Conservation (phyloP, 1,140 invertebrate species). For the Brachionus calyciflorus region DNA sequence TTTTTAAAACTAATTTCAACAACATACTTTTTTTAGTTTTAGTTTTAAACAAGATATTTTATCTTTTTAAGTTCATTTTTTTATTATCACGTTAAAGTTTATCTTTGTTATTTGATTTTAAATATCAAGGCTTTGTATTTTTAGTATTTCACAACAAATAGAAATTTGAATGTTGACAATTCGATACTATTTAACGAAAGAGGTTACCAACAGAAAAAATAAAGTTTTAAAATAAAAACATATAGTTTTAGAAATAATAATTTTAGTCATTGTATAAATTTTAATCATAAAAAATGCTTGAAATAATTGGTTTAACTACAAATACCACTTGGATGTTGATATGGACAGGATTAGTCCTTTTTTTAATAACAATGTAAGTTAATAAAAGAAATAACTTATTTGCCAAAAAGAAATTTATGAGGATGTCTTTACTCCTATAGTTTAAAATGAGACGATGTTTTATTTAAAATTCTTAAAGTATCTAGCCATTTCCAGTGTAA, state of each 20-base stretch:
- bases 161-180: neutral
- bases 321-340: slow-evolving; percentile 1
- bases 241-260: too few species aligned
- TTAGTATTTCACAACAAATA: slow-evolving; percentile 14
- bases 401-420: neutral
- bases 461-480: too few species aligned
- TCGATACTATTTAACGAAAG: neutral
- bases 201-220: neutral
- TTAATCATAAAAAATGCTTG: slow-evolving; percentile 1
- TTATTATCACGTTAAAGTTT: too few species aligned
- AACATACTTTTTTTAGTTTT: too few species aligned
- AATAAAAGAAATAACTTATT: neutral
- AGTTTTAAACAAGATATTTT: too few species aligned
- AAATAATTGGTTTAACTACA: neutral
- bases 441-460: neutral
- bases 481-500: too few species aligned
- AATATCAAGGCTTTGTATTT: too few species aligned
- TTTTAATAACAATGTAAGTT: neutral
- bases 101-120: too few species aligned
- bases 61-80: too few species aligned
- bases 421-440: neutral
- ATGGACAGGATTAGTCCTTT: neutral
- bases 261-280: too few species aligned
- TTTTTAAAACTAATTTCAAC: too few species aligned
- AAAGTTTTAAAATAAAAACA: neutral